Base-by-base conservation (phyloP, 2,888 invertebrate genomes). In the Eupeodes luniger region DNA sequence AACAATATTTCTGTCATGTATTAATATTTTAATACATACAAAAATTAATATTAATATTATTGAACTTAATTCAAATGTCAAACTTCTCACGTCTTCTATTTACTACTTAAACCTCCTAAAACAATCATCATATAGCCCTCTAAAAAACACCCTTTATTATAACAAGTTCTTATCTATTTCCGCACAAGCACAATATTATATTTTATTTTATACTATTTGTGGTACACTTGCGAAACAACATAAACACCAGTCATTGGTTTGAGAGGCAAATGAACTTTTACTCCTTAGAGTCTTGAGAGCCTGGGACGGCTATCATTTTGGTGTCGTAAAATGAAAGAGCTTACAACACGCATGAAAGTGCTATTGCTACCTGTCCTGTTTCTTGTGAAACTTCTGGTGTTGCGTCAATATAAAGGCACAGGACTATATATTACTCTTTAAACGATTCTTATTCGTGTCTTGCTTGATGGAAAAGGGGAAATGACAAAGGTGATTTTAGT, bases 261-360 rank as follows among this genome's bases (percentile, higher is more conserved):
- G 12, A 59, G 12, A 59, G 27, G 57, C 5, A 1, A 2, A 2
- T 27, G 27, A 27, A 27, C 27, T 27, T 27, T 27, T 40, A 62
- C 16, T 62, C 16, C 40, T 16, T n/a, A 7, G 40, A 62, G 61
- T n/a, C 61, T 62, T 64, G 47, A 16, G 44, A 64, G 2, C 27
- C 14, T 62, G 12, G 12, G 19, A 6, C 16, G 7, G n/a, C 19
- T 44, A 16, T 10, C 47, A 11, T 4, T 12, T 11, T 11, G 12
- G 57, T 57, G 44, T 44, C 9, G 16, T 19, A n/a, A 64, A 66
- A 27, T 27, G 3, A 66, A 66, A 66, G 27, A 47, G 49, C 27
- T 49, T 47, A 66, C 47, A 49, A 12, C 66, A 66, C 66, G 49
- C 66, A 66, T 64, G 47, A 44, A 64, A 64, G 9, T 66, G 19